Base-by-base conservation (phyloP, 2,113 vertebrate species). In the cattle (Bos taurus) region DNA sequence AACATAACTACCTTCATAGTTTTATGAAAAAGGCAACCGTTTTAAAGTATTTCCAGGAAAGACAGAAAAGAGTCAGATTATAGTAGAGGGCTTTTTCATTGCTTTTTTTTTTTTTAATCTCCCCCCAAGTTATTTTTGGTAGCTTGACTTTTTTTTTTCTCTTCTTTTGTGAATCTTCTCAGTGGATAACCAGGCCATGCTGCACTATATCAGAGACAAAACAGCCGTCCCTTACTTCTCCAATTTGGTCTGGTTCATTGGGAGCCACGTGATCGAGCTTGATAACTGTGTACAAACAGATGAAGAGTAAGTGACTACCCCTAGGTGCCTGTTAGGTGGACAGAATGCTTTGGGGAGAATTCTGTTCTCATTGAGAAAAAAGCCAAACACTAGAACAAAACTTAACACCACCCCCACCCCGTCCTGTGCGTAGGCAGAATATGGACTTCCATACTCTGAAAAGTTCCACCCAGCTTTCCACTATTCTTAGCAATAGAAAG, bases 111-210 rank as follows among this genome's bases (percentile, higher is more conserved):
- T 95, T 91, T 96, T 43, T 71, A 81, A 82, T 83, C 26, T 33
- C 13, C 26, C 40, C 50, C 33, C 43, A 60, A 91, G 88, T 96
- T 96, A 94, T 86, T 88, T 46, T 95, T 97, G 86, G 90, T 91
- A 94, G 59, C 90, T 82, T 98, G 40, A 98, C 95, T 97, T 96
- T 60, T 56, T 54, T 85, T 60, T 23, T n/a, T 7, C 78, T 96
- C n/a, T 98, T 93, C 92, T 96, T 88, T 82, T 94, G 54, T 93
- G 91, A 59, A 84, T 90, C 97, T 96, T 87, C 88, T 97, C 98
- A 99, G 99, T 99, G 99, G 99, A 99, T 98, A 99, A 99, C 99
- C 99, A 99, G 98, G 99, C 99, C 96, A 99, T 99, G 99, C 99
- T 99, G 97, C 99, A 99, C 98, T 99, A 99, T 98, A 99, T 99